Conservation (phyloP, 2,888 invertebrate species). For the Drepana falcataria region DNA sequence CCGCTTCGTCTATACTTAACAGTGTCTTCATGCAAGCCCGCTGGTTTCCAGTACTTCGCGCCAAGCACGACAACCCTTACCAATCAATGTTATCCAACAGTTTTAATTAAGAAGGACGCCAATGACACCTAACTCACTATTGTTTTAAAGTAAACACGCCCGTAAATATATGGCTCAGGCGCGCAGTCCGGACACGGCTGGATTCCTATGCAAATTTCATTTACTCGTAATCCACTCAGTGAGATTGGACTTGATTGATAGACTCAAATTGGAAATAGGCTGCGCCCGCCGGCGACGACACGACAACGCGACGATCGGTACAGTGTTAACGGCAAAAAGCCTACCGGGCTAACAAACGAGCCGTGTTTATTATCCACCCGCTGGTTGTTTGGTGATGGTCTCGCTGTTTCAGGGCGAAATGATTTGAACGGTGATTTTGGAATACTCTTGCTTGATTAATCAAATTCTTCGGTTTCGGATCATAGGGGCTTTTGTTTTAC, state of each 20-base stretch:
- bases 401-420: not conserved
- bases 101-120: slow-evolving; percentile 1
- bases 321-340: slow-evolving; percentile 29
- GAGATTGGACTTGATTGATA: slow-evolving; percentile 85
- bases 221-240: slow-evolving; percentile 83
- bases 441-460: not conserved
- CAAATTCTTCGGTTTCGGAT: too few relatives aligned
- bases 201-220: slow-evolving; percentile 84
- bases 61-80: too few relatives aligned
- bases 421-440: not conserved
- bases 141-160: slow-evolving; percentile 14
- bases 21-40: too few relatives aligned
- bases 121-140: slow-evolving; percentile 3
- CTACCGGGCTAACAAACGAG: slow-evolving; percentile 1
- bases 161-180: slow-evolving; percentile 55
- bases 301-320: slow-evolving; percentile 30
- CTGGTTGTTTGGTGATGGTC: not conserved
- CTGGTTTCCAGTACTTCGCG: too few relatives aligned
- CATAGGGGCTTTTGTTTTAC: too few relatives aligned
- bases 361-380: not conserved
- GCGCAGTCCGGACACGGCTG: slow-evolving; percentile 38
- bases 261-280: slow-evolving; percentile 83
- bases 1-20: too few relatives aligned
- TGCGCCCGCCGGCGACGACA: slow-evolving; percentile 38
- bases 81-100: too few relatives aligned